These are phyloP conservation scores for Trinorchestia longiramus DNA, from an alignment of 1,140 invertebrate species.

Conservation along the genomic window DNA sequence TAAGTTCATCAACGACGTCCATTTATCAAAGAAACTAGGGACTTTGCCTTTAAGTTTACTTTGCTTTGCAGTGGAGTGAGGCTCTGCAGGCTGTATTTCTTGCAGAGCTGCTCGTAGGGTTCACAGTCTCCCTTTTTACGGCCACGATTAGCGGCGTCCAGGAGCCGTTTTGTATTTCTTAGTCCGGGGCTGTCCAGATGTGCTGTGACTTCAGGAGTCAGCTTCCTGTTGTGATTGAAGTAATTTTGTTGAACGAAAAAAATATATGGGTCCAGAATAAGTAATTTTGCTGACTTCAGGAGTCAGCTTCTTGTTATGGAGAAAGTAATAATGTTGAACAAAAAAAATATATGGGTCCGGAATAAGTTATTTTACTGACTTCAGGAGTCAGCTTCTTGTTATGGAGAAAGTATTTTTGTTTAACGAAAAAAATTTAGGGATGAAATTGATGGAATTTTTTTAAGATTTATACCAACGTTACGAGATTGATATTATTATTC, in stretches of 20 bases:
- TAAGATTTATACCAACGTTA: too few species aligned
- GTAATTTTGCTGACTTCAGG: background rate
- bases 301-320: conserved; percentile 4
- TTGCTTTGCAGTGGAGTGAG: background rate
- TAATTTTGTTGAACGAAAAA: background rate
- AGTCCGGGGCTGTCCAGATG: background rate
- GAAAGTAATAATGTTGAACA: too few species aligned
- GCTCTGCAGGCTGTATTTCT: background rate
- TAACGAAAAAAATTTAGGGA: too few species aligned
- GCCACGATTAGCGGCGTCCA: background rate
- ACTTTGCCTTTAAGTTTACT: background rate
- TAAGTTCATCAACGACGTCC: background rate
- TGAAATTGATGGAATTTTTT: too few species aligned
- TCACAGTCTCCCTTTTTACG: background rate
- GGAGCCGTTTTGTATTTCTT: background rate
- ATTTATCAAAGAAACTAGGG: background rate
- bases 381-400: too few species aligned
- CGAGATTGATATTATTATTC: too few species aligned
- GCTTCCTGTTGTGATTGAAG: background rate
- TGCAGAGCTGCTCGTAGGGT: background rate
- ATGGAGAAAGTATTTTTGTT: too few species aligned
- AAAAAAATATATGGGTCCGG: too few species aligned
- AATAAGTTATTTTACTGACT: too few species aligned
- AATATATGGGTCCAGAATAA: too few species aligned
- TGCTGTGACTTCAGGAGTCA: background rate